Evolutionary conservation across 2,888 invertebrate genomes (phyloP), one percentile per base, ranked within the genome.

Genomic region (Melipona bicolor): DNA sequence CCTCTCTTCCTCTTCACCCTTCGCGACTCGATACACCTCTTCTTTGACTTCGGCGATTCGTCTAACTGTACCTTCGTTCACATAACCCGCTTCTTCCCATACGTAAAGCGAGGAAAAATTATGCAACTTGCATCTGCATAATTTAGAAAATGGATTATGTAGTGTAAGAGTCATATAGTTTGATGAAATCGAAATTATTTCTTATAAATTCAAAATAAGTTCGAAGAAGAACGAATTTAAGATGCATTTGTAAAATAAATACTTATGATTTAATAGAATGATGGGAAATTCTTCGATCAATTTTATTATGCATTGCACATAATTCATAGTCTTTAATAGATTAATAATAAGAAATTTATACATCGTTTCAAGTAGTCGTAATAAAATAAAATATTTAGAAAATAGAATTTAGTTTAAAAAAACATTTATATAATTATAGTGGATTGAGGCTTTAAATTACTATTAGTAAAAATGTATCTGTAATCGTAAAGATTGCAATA

Each of bases 31-130:
- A 76, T 77, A 61, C 71, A 74, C 77, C 68, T 73, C 79, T 75
- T 74, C 71, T 43, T 54, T 71, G 70, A 85, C 86, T 82, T 73
- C 71, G 77, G 54, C 73, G 80, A 69, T 80, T 82, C 79, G 79
- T 76, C 62, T 85, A 83, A 83, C 84, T 84, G 83, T 83, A 78
- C 67, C 75, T 77, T 79, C 86, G 84, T 83, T 77, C 85, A 59
- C 79, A 85, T 83, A 81, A 83, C 83, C 84, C 76, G 75, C 77
- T 73, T 78, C 81, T 69, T 72, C 68, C 70, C 79, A 77, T 76
- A 67, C 71, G 69, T 68, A 61, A 4, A 49, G 68, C 74, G 54
- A 71, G 77, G 13, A 73, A 74, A 73, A 64, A n/a, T 52, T 52
- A 2, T 11, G n/a, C 11, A 27, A 13, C 62, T n/a, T n/a, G n/a